Base-by-base conservation (phyloP, 2,113 vertebrate genomes). In the Cyphomyrus plagiostoma region DNA sequence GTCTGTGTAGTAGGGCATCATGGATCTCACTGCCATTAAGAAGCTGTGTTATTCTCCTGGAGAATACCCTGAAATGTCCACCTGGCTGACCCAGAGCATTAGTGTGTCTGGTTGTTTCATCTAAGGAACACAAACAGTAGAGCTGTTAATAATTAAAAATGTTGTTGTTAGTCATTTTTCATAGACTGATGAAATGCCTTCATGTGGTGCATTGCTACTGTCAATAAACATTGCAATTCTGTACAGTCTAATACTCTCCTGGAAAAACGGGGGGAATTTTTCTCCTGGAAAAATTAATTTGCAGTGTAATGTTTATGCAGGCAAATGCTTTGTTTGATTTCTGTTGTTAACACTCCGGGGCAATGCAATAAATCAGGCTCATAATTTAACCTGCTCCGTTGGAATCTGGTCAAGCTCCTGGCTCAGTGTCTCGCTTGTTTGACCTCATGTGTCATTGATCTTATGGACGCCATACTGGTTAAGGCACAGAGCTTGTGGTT, bases 251-350 rank as follows among this genome's bases (percentile, higher is more conserved):
- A 49, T 19, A 19, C 26, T 19, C 80, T 80, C 70, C 15, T 21
- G 26, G 26, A 80, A 52, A 49, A 77, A 15, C 3, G 17, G 23
- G 56, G 3, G 4, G n/a, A n/a, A n/a, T n/a, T n/a, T n/a, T n/a
- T n/a, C n/a, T n/a, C n/a, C n/a, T n/a, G n/a, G n/a, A n/a, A 50
- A 86, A 53, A 77, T 19, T 77, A 77, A 77, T 77, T 77, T 77
- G 30, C 15, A 77, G 70, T 11, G n/a, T 7, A 48, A 11, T 85
- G 5, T 48, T 85, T 49, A 85, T 26, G 21, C 21, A 85, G 21
- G 3, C 45, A 85, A 15, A 13, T 26, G 83, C 83, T 3, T 48
- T 48, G 39, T n/a, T 48, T 45, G 21, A 77, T 77, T 77, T 39
- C 30, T 39, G 70, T 35, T 30, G 66, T 39, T 77, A 77, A 77